Evolutionary conservation across 64 coral and sea anemone species (phyloP).

Genomic region (Exaiptasia diaphana): DNA sequence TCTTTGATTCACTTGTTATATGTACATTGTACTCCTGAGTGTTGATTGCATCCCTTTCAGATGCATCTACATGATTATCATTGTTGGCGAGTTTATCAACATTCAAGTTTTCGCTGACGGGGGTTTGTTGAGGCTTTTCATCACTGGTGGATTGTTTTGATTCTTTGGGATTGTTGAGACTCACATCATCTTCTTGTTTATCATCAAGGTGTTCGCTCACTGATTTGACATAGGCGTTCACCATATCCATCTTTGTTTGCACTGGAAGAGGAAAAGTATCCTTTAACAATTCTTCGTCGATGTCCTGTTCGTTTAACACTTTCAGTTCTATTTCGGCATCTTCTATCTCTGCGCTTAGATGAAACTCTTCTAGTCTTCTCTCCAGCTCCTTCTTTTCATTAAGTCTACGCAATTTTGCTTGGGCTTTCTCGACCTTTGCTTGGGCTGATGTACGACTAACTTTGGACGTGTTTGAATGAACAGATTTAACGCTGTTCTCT

Average conservation of each 20-base stretch:
- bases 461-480: constrained; percentile 3
- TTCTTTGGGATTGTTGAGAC: no score
- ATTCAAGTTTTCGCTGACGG: neutral
- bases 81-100: neutral
- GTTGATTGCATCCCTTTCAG: neutral
- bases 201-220: neutral
- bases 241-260: neutral
- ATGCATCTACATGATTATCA: neutral
- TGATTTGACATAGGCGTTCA: neutral
- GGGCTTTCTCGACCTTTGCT: constrained; percentile 28
- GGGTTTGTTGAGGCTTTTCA: no score
- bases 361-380: neutral
- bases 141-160: no score
- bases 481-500: constrained; percentile 17
- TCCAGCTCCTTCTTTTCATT: neutral
- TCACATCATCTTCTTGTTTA: neutral
- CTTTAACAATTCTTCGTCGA: neutral
- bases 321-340: constrained; percentile 17
- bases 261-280: neutral
- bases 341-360: neutral
- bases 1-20: neutral
- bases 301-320: neutral
- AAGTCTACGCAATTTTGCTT: neutral
- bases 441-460: constrained; percentile 11
- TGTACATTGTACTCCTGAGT: neutral